These are phyloP conservation scores for Himalopsyche kuldschensis DNA, from an alignment of 2,888 invertebrate species.

Conservation along the genomic window DNA sequence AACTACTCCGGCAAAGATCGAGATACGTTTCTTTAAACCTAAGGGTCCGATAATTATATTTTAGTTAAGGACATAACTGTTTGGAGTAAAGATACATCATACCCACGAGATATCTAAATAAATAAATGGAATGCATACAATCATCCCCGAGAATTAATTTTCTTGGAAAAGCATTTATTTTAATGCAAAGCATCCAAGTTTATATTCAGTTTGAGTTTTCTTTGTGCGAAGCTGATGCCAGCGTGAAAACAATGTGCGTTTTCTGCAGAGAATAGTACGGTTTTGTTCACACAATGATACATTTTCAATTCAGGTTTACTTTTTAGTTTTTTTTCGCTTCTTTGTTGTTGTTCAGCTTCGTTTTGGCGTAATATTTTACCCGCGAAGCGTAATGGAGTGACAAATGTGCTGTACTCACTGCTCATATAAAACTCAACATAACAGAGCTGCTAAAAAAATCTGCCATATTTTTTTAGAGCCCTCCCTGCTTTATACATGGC, in stretches of 20 bases:
- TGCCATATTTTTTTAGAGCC: background rate
- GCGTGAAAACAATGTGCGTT: background rate
- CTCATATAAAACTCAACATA: background rate
- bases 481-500: background rate
- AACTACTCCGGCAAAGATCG: no score
- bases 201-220: background rate
- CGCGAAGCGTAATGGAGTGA: background rate
- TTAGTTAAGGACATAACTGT: no score
- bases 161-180: background rate
- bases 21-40: no score
- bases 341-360: background rate
- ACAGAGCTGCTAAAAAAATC: background rate
- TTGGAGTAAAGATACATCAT: background rate
- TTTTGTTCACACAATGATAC: background rate
- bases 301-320: background rate
- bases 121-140: background rate
- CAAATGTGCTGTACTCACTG: background rate
- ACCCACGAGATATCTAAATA: background rate
- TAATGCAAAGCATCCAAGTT: background rate
- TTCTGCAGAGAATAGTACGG: background rate
- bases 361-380: background rate
- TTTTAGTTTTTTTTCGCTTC: background rate
- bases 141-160: background rate
- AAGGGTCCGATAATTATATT: no score
- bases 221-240: background rate